These are phyloP conservation scores for Apantesis nais DNA, from an alignment of 2,888 invertebrate genomes.

Conservation along the genomic window DNA sequence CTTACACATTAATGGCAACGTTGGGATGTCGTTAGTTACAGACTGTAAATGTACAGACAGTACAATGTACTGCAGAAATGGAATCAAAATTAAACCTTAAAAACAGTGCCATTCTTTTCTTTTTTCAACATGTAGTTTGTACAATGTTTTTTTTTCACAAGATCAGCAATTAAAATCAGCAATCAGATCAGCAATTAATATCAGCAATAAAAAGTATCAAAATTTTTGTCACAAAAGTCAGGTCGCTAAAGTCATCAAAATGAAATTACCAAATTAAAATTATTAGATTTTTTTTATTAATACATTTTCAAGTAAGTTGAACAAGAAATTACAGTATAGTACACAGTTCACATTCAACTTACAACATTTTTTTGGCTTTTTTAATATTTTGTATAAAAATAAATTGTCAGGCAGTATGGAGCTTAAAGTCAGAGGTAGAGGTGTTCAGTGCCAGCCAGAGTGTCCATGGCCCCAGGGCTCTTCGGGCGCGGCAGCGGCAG, in stretches of 20 bases:
- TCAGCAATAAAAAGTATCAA: not conserved
- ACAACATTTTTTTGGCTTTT: conserved; percentile 77
- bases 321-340: conserved; percentile 75
- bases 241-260: not conserved
- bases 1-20: too few species aligned
- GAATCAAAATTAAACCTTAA: not conserved
- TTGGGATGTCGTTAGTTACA: too few species aligned
- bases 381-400: conserved; percentile 78
- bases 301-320: conserved; percentile 80
- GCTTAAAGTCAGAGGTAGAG: conserved; percentile 67
- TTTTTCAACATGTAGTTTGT: not conserved
- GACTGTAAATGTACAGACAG: too few species aligned
- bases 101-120: too few species aligned
- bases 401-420: conserved; percentile 64
- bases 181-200: too few species aligned
- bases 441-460: conserved; percentile 74
- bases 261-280: conserved; percentile 47
- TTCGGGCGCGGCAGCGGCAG: conserved; percentile 78
- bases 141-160: not conserved
- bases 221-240: not conserved
- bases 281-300: conserved; percentile 77
- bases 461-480: conserved; percentile 73
- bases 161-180: not conserved
- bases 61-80: too few species aligned
- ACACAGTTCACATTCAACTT: conserved; percentile 78